Evolutionary conservation across 2,888 invertebrate genomes (phyloP).

Genomic region (Parnassius smintheus): DNA sequence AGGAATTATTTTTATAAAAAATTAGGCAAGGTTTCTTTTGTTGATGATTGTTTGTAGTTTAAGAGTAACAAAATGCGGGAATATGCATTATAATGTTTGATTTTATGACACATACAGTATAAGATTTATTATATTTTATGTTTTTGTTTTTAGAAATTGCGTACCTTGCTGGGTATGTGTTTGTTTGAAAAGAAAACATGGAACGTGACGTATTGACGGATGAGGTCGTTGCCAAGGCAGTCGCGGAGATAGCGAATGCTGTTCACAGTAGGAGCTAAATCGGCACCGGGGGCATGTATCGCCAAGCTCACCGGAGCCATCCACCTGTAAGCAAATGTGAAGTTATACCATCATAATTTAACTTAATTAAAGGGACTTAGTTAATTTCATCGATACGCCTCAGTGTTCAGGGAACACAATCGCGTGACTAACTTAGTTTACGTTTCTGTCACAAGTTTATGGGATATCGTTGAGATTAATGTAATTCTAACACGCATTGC

Average conservation of each 20-base stretch:
- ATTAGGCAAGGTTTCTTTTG: too few species aligned
- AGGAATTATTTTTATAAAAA: too few species aligned
- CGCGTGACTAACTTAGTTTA: conserved; percentile 22
- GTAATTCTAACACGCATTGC: conserved; percentile 20
- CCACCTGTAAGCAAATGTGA: conserved; percentile 81
- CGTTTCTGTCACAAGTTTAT: conserved; percentile 14
- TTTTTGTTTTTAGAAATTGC: too few species aligned
- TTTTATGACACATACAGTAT: too few species aligned
- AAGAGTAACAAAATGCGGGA: too few species aligned
- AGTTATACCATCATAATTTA: conserved; percentile 6
- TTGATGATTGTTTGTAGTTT: too few species aligned
- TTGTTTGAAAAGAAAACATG: conserved; percentile 94
- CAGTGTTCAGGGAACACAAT: conserved; percentile 9
- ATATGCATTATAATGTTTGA: too few species aligned
- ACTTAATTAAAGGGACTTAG: conserved; percentile 10
- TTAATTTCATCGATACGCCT: conserved; percentile 15
- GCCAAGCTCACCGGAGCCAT: conserved; percentile 93
- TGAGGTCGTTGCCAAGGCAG: conserved; percentile 85
- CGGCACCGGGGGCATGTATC: conserved; percentile 92
- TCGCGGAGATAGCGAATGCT: conserved; percentile 90
- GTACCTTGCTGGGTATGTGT: conserved; percentile 86
- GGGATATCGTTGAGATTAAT: conserved; percentile 22
- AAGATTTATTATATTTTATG: too few species aligned
- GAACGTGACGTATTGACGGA: conserved; percentile 91
- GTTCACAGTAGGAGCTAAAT: conserved; percentile 88